Evolutionary conservation across 2,797 vertebrate species (phyloP), one percentile per base, ranked within the genome.

Genomic region (Erpetoichthys calabaricus): DNA sequence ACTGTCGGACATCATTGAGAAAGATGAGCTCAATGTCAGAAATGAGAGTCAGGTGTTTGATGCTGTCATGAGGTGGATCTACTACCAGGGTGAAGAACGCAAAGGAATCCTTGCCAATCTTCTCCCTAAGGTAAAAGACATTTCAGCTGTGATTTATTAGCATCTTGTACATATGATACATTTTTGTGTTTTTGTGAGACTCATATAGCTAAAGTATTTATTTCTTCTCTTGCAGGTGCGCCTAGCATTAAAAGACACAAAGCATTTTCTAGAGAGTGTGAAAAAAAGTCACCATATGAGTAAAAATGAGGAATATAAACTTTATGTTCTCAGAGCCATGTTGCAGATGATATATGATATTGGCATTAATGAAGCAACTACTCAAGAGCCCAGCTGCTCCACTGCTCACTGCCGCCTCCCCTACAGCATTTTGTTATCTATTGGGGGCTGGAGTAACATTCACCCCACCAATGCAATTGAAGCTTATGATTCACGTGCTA

Each of bases 361-460:
- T 3, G 63, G 68, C 2, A 58, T 56, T 62, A 67, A 66, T 0
- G 70, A 65, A 8, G 58, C 66, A 0, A 44, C 60, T 1, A 53
- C 43, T n/a, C 53, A 60, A 0, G 54, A 71, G 7, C 61, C 76
- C 5, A 5, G 42, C 25, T 79, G 75, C 60, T 64, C 61, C 0
- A 25, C 86, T 3, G 73, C 67, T 1, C 74, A 79, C 42, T 88
- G 86, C 4, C 87, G 86, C 7, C 71, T 92, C 55, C 90, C 88
- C 41, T 72, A 67, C 0, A 64, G 73, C 63, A 51, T 92, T 65
- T 62, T 96, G 2, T 75, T 94, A 5, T 85, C 89, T 3, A 77
- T 87, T 0, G 88, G 89, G 1, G 89, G 90, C 59, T 91, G 86
- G 86, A 89, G 81, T 0, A 65, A 44, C 0, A 68, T 65, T 0